Conservation (phyloP, 2,888 invertebrate genomes). For the Drosophila flavopinicola region DNA sequence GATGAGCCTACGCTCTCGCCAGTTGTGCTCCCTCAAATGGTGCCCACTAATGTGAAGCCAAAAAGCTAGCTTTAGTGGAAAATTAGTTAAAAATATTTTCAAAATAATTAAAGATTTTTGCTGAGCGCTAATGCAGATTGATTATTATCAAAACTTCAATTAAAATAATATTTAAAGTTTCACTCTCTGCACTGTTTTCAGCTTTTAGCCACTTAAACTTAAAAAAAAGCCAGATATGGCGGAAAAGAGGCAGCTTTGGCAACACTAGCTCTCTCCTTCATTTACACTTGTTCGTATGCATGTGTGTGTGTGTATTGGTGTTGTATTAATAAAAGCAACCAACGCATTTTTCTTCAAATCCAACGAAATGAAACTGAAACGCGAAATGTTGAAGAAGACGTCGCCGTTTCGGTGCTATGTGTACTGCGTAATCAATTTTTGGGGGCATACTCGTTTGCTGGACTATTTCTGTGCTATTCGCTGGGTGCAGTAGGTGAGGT, state of each 20-base stretch:
- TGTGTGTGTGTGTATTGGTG: slow-evolving; percentile 43
- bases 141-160: no score
- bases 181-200: background rate
- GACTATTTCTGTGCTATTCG: slow-evolving; percentile 54
- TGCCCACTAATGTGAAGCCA: background rate
- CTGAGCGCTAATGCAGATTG: no score
- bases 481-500: slow-evolving; percentile 13
- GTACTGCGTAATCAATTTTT: slow-evolving; percentile 75
- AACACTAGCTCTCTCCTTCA: slow-evolving; percentile 31
- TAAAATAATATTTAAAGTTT: background rate
- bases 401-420: slow-evolving; percentile 34
- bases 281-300: slow-evolving; percentile 58
- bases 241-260: background rate
- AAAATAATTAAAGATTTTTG: no score
- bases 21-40: slow-evolving; percentile 3
- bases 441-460: slow-evolving; percentile 44
- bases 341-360: slow-evolving; percentile 68
- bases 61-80: background rate
- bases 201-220: background rate
- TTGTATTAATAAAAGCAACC: slow-evolving; percentile 76
- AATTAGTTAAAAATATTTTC: background rate
- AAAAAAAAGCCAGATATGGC: slow-evolving; percentile 7
- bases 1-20: slow-evolving; percentile 22
- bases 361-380: slow-evolving; percentile 61
- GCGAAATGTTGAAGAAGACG: slow-evolving; percentile 47